Conservation (phyloP, 2,888 invertebrate genomes). For the Callinectes sapidus region DNA sequence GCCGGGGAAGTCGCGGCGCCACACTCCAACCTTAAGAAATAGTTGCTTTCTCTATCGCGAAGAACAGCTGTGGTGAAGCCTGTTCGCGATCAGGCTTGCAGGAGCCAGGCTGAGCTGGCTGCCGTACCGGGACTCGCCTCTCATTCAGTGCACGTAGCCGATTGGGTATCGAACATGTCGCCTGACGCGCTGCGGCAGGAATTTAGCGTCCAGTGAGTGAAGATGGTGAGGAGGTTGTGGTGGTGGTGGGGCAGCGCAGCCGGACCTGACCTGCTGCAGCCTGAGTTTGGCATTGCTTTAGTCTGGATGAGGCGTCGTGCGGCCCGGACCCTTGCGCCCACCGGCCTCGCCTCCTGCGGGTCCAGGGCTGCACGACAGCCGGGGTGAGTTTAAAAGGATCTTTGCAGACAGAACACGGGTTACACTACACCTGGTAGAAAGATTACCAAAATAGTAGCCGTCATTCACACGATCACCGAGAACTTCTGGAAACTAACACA, state of each 20-base stretch:
- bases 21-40: constrained; percentile 53
- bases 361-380: constrained; percentile 56
- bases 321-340: constrained; percentile 5
- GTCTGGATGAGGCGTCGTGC: constrained; percentile 41
- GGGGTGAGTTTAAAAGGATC: constrained; percentile 66
- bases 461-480: constrained; percentile 67
- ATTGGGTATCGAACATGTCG: constrained; percentile 2
- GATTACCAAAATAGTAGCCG: constrained; percentile 67
- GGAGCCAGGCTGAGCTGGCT: constrained; percentile 25
- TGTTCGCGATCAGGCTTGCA: constrained; percentile 46
- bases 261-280: constrained; percentile 41
- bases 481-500: constrained; percentile 69
- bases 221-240: not conserved
- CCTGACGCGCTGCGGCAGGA: constrained; percentile 20
- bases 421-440: constrained; percentile 69
- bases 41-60: constrained; percentile 52
- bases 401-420: constrained; percentile 66
- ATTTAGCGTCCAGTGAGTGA: constrained; percentile 6
- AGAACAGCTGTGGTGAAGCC: constrained; percentile 50
- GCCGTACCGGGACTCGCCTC: not conserved
- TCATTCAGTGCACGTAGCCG: not conserved
- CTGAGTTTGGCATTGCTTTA: constrained; percentile 19
- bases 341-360: constrained; percentile 14
- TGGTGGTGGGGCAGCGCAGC: constrained; percentile 10
- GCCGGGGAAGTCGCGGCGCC: not conserved